Conservation (phyloP, 2,888 invertebrate genomes). For the Microctonus brassicae region DNA sequence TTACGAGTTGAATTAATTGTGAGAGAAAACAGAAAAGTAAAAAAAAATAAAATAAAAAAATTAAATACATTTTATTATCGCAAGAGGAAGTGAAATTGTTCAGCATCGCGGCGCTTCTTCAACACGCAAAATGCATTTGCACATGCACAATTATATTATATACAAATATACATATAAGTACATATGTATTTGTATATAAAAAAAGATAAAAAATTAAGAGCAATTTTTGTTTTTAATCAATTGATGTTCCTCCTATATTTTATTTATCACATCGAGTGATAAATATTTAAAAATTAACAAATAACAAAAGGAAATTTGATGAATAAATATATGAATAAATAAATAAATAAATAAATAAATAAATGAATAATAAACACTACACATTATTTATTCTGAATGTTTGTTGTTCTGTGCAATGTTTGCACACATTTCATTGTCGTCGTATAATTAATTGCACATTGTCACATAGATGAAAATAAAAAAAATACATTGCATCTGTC, state of each 20-base stretch:
- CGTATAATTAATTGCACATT: not conserved
- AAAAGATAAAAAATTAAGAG: not conserved
- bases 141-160: no score
- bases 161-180: not conserved
- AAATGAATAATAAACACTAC: no score
- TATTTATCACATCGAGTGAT: not conserved
- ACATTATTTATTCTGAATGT: not conserved
- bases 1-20: no score
- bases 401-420: not conserved
- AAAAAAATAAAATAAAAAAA: no score
- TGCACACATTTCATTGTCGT: not conserved
- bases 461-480: not conserved
- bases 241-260: not conserved
- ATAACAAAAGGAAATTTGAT: not conserved
- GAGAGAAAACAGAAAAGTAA: no score
- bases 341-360: no score
- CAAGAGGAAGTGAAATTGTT: slow-evolving; percentile 22
- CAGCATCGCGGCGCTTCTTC: slow-evolving; percentile 8
- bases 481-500: not conserved
- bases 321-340: no score
- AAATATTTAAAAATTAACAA: not conserved
- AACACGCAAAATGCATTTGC: slow-evolving; percentile 13
- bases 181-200: not conserved
- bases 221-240: not conserved
- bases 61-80: not conserved